phyloP scores from a whole-genome alignment of 1,140 invertebrate genomes.

The Danaus melanippus region DNA sequence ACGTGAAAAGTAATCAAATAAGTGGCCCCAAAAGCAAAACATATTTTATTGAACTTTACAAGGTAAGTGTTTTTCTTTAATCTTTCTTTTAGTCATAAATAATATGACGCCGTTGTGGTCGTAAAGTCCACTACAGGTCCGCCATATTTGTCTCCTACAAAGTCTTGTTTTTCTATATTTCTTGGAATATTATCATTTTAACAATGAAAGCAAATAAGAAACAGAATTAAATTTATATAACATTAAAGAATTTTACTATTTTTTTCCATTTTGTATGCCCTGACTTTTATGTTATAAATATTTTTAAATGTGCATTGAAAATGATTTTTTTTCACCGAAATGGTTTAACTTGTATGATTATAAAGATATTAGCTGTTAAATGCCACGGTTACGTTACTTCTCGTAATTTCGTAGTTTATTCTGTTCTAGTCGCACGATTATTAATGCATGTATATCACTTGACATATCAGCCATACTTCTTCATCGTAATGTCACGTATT shows the following conservation, averaged over 20 bases:
- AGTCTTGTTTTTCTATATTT: conserved; percentile 57
- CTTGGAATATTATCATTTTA: conserved; percentile 21
- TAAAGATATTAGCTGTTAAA: too few species aligned
- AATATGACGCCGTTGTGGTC: conserved; percentile 63
- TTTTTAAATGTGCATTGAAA: too few species aligned
- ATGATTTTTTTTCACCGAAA: too few species aligned
- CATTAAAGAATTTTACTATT: not conserved
- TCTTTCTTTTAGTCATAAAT: conserved; percentile 25
- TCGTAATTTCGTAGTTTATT: too few species aligned
- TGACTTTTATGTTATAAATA: conserved; percentile 9
- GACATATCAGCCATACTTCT: too few species aligned
- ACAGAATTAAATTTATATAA: not conserved
- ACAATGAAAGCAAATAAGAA: not conserved
- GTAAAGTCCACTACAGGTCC: conserved; percentile 59
- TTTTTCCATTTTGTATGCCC: conserved; percentile 2
- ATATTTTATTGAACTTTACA: conserved; percentile 68
- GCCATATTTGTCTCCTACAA: conserved; percentile 65
- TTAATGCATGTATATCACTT: too few species aligned
- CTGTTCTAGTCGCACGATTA: too few species aligned
- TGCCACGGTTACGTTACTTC: too few species aligned
- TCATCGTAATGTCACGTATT: too few species aligned
- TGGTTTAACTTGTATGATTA: too few species aligned
- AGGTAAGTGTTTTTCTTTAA: conserved; percentile 56
- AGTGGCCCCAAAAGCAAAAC: conserved; percentile 61
- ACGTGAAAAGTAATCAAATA: conserved; percentile 67